Conservation (phyloP, 30 jellyfish, hydroid and myxozoan species). For the Chrysaora quinquecirrha region DNA sequence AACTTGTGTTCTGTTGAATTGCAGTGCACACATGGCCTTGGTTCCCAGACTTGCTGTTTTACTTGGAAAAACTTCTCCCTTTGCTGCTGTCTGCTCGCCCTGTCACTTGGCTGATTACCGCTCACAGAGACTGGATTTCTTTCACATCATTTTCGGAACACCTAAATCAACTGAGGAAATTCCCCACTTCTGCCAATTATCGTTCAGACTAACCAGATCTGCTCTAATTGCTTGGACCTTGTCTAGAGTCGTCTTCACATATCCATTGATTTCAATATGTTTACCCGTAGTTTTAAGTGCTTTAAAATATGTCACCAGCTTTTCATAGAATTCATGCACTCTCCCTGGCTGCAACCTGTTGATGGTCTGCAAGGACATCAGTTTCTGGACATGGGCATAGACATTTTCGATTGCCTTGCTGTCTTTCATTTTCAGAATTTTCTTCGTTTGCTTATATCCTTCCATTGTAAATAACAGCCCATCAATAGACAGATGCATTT, state of each 20-base stretch:
- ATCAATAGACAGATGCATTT: background rate
- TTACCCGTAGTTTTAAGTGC: slow-evolving; percentile 26
- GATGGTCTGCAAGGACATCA: slow-evolving; percentile 20
- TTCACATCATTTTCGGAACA: slow-evolving; percentile 57
- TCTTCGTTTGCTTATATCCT: slow-evolving; percentile 33
- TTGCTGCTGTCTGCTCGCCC: slow-evolving; percentile 9
- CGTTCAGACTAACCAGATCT: slow-evolving; percentile 24
- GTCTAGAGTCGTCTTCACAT: slow-evolving; percentile 30
- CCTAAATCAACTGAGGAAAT: slow-evolving; percentile 34
- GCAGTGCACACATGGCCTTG: slow-evolving; percentile 16
- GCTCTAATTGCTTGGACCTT: slow-evolving; percentile 29
- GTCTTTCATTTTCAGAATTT: slow-evolving; percentile 9
- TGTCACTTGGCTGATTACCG: background rate
- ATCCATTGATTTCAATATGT: slow-evolving; percentile 8
- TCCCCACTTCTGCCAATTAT: slow-evolving; percentile 25
- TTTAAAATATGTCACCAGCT: background rate
- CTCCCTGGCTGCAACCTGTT: slow-evolving; percentile 15
- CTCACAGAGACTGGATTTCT: slow-evolving; percentile 36
- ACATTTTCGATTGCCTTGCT: slow-evolving; percentile 21
- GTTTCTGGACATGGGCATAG: slow-evolving; percentile 36
- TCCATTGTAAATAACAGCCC: slow-evolving; percentile 10
- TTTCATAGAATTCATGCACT: slow-evolving; percentile 26
- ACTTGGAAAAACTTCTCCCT: slow-evolving; percentile 28
- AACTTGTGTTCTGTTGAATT: background rate
- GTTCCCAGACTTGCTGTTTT: background rate